These are phyloP conservation scores for Porites lutea DNA, from an alignment of 64 coral and sea anemone genomes.

Conservation along the genomic window DNA sequence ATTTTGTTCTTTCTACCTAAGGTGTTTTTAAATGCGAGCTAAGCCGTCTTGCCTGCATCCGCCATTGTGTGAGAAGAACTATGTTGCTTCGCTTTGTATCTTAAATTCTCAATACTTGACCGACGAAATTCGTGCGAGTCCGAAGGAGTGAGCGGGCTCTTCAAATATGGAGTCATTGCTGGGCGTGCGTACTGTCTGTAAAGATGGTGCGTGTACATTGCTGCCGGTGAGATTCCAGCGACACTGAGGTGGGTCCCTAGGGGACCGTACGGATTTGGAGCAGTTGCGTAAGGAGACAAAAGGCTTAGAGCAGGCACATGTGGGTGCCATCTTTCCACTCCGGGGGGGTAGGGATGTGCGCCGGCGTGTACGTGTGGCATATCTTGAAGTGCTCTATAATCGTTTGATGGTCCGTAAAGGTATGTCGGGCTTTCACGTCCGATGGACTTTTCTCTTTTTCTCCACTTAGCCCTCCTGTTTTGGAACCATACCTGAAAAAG, in stretches of 20 bases:
- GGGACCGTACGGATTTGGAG: slow-evolving; percentile 74
- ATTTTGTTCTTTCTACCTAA: not conserved
- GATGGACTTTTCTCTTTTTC: slow-evolving; percentile 89
- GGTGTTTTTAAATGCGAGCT: not conserved
- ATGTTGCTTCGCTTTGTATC: slow-evolving; percentile 90
- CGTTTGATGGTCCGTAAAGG: slow-evolving; percentile 67
- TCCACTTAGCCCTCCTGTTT: slow-evolving; percentile 95
- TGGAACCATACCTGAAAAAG: slow-evolving; percentile 89
- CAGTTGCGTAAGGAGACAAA: slow-evolving; percentile 88
- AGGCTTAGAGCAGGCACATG: slow-evolving; percentile 92
- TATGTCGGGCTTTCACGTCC: slow-evolving; percentile 91
- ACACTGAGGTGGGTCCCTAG: slow-evolving; percentile 54
- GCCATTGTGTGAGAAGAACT: slow-evolving; percentile 36
- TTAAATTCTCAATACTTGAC: slow-evolving; percentile 87
- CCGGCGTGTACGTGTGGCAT: slow-evolving; percentile 65
- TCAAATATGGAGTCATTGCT: slow-evolving; percentile 75
- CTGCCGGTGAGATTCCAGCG: slow-evolving; percentile 3
- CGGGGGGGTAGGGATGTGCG: slow-evolving; percentile 41
- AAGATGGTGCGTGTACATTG: slow-evolving; percentile 77
- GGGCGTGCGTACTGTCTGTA: slow-evolving; percentile 79
- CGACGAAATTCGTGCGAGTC: slow-evolving; percentile 60
- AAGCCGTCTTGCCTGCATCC: slow-evolving; percentile 10
- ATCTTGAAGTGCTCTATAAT: slow-evolving; percentile 73
- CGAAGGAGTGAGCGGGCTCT: slow-evolving; percentile 9
- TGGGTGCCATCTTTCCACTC: slow-evolving; percentile 80